These are phyloP conservation scores for Listrodromus nycthemerus DNA, from an alignment of 2,888 invertebrate species.

Conservation along the genomic window DNA sequence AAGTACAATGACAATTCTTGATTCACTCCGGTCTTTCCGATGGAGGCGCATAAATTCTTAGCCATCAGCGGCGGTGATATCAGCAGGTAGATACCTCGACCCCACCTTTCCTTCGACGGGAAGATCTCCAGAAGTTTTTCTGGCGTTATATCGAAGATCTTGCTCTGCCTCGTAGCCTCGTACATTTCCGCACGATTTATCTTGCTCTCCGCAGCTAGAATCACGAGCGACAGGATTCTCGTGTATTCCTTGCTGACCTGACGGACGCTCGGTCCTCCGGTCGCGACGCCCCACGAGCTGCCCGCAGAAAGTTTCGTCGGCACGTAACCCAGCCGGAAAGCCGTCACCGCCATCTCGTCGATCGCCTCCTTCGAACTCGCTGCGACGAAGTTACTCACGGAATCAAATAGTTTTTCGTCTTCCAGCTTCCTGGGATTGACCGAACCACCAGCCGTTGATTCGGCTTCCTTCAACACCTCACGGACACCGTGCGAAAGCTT, in stretches of 20 bases:
- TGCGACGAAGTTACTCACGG: slow-evolving; percentile 73
- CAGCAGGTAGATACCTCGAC: slow-evolving; percentile 85
- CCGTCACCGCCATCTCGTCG: slow-evolving; percentile 72
- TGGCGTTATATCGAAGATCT: slow-evolving; percentile 73
- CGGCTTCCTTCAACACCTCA: slow-evolving; percentile 69
- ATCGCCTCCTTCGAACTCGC: slow-evolving; percentile 74
- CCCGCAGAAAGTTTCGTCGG: slow-evolving; percentile 73
- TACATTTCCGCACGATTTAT: slow-evolving; percentile 75
- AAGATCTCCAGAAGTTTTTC: slow-evolving; percentile 74
- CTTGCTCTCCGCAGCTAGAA: slow-evolving; percentile 75
- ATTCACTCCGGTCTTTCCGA: slow-evolving; percentile 63
- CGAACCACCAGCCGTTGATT: not conserved
- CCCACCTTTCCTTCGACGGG: slow-evolving; percentile 76
- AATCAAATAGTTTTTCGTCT: slow-evolving; percentile 71
- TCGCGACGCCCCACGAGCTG: slow-evolving; percentile 41
- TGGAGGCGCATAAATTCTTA: not conserved
- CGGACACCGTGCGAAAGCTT: slow-evolving; percentile 79
- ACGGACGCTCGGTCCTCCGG: slow-evolving; percentile 46
- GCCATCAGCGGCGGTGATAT: slow-evolving; percentile 77
- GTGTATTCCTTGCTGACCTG: slow-evolving; percentile 73
- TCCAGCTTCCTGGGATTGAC: slow-evolving; percentile 55
- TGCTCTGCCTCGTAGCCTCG: slow-evolving; percentile 72
- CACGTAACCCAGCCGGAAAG: slow-evolving; percentile 72
- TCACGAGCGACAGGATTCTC: slow-evolving; percentile 74
- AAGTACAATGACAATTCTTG: slow-evolving; percentile 87